Evolutionary conservation across 2,888 invertebrate genomes (phyloP).

Genomic region (Dione juno): DNA sequence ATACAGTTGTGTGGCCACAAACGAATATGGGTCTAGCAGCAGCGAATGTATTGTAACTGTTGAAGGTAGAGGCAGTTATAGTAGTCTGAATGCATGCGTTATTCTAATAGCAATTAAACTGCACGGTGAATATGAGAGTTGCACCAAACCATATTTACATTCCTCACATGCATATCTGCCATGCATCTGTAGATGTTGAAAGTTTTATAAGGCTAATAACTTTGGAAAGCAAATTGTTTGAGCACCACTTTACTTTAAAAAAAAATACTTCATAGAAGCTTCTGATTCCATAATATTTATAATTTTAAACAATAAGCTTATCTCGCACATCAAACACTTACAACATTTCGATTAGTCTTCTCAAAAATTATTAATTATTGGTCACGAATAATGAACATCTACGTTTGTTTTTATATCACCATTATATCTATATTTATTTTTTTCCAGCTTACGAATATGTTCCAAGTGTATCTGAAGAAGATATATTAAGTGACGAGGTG

Average conservation of each 20-base stretch:
- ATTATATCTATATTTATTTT: constrained; percentile 25
- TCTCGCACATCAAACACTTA: constrained; percentile 10
- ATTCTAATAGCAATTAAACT: constrained; percentile 29
- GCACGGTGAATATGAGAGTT: constrained; percentile 35
- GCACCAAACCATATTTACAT: constrained; percentile 31
- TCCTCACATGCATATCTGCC: constrained; percentile 55
- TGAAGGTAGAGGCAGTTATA: constrained; percentile 86
- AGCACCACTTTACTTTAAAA: background rate
- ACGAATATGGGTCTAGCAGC: constrained; percentile 91
- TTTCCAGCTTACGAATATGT: constrained; percentile 95
- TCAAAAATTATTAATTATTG: constrained; percentile 1
- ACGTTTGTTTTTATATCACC: background rate
- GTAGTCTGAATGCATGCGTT: constrained; percentile 41
- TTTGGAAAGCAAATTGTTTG: constrained; percentile 35
- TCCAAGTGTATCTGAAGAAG: constrained; percentile 92
- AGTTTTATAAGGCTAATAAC: constrained; percentile 20
- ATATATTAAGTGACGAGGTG: constrained; percentile 91
- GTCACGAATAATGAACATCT: background rate
- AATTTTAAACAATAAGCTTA: constrained; percentile 14
- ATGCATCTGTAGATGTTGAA: constrained; percentile 69
- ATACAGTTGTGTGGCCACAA: constrained; percentile 92
- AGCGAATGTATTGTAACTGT: constrained; percentile 90
- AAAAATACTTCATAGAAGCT: constrained; percentile 16
- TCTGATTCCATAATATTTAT: background rate
- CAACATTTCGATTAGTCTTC: constrained; percentile 8